Conservation (phyloP, 2,113 vertebrate genomes). For the Limnothrissa miodon region DNA sequence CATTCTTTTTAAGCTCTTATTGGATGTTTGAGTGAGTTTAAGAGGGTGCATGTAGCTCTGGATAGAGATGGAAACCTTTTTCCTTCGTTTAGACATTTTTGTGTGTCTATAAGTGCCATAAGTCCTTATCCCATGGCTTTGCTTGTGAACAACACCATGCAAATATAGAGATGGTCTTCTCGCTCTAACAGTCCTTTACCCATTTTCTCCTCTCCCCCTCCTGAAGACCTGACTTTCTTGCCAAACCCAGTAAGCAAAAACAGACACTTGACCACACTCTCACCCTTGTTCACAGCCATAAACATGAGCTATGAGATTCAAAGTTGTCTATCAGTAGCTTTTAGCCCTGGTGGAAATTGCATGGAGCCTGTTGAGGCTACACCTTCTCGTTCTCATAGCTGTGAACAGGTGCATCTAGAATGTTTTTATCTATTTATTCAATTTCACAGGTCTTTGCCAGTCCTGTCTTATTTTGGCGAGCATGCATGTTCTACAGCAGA, state of each 20-base stretch:
- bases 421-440: too few relatives aligned
- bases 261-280: slow-evolving; percentile 57
- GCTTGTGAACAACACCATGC: slow-evolving; percentile 54
- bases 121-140: background rate
- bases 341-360: background rate
- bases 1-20: background rate
- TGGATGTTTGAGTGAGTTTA: background rate
- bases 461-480: background rate
- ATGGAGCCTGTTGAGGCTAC: background rate
- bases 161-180: slow-evolving; percentile 50
- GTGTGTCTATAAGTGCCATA: background rate
- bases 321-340: background rate
- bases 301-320: background rate
- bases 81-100: background rate
- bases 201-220: slow-evolving; percentile 41
- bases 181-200: slow-evolving; percentile 54
- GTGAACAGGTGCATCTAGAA: background rate
- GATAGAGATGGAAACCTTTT: background rate
- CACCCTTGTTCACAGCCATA: slow-evolving; percentile 75
- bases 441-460: background rate
- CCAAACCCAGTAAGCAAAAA: slow-evolving; percentile 65
- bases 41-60: background rate
- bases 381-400: background rate
- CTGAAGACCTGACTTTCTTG: background rate
- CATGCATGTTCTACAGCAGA: too few relatives aligned